phyloP scores from a whole-genome alignment of 2,113 vertebrate genomes.

The Vidua chalybeata region DNA sequence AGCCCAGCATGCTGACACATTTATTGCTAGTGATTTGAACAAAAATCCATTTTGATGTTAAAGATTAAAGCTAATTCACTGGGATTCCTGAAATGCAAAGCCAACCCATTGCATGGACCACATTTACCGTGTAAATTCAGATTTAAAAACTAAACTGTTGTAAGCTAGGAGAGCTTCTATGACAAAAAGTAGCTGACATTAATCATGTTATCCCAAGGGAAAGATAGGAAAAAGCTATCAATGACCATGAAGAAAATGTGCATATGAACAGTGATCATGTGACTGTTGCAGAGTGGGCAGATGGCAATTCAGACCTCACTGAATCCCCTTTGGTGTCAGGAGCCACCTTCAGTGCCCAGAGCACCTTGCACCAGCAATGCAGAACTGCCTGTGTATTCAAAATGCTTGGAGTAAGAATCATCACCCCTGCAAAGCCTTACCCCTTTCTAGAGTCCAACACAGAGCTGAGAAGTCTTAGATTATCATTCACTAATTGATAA shows the following conservation, averaged over 20 bases:
- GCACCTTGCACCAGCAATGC: not conserved
- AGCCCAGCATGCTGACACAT: not conserved
- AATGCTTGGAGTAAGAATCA: not conserved
- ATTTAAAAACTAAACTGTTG: not conserved
- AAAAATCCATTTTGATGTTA: not conserved
- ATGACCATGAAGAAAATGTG: not conserved
- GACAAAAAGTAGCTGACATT: not conserved
- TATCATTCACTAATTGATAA: not conserved
- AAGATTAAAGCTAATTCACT: not conserved
- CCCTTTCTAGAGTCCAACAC: not conserved
- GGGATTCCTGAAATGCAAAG: not conserved
- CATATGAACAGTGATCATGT: accelerated
- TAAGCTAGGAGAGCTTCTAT: not conserved
- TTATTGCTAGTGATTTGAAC: not conserved
- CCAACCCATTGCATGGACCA: not conserved
- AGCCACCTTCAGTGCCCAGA: not conserved
- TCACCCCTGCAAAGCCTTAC: not conserved
- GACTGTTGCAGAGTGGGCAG: not conserved
- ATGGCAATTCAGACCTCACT: not conserved
- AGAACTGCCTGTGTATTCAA: not conserved
- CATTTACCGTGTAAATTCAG: not conserved
- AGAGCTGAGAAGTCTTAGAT: not conserved
- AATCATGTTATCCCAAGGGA: not conserved
- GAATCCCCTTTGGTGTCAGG: not conserved
- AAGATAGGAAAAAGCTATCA: not conserved